phyloP scores from a whole-genome alignment of 2,888 invertebrate genomes.

The Sminthurinus aureus region DNA sequence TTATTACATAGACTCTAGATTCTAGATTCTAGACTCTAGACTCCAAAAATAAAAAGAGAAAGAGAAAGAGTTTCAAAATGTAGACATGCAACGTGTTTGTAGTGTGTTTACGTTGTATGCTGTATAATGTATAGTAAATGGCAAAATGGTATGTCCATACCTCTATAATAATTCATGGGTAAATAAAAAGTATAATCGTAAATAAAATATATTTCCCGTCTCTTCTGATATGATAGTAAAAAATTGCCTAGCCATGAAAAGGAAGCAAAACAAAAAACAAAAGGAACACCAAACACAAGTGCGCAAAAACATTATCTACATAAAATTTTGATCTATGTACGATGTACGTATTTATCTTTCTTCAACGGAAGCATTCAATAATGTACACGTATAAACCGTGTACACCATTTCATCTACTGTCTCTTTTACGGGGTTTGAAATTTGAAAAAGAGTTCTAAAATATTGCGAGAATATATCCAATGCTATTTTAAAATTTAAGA shows the following conservation, averaged over 20 bases:
- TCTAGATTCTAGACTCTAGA: too few relatives aligned
- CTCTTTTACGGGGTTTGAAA: too few relatives aligned
- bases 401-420: too few relatives aligned
- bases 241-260: background rate
- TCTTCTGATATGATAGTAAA: background rate
- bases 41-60: conserved; percentile 1
- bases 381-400: too few relatives aligned
- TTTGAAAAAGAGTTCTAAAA: too few relatives aligned
- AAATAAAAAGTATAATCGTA: background rate
- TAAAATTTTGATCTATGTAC: background rate
- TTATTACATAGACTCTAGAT: too few relatives aligned
- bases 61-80: background rate
- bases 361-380: background rate
- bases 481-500: too few relatives aligned
- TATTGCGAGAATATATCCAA: too few relatives aligned
- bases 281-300: too few relatives aligned
- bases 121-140: conserved; percentile 10
- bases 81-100: too few relatives aligned
- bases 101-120: too few relatives aligned
- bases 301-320: too few relatives aligned
- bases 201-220: background rate
- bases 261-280: background rate
- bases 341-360: background rate
- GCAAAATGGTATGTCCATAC: background rate
- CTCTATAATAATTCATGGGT: background rate